Evolutionary conservation across 2,888 invertebrate species (phyloP), one percentile per base, ranked within the genome.

Genomic region (Nemotelus nigrinus): DNA sequence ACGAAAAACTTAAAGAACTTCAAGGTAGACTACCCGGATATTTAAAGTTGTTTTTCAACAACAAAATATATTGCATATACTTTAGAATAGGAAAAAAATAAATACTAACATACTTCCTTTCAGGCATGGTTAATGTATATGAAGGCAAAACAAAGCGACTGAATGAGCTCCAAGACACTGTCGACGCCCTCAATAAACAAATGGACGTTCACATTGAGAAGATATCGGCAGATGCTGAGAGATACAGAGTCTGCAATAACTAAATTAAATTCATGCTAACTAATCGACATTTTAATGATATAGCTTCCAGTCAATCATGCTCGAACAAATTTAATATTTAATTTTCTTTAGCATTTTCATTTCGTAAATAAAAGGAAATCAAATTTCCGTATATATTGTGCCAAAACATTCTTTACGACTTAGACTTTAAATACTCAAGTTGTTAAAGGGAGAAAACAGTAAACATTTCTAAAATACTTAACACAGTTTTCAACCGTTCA

Each of bases 1-100:
- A 91, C 83, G 90, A 89, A 78, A 94, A 94, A 85, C 88, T 93
- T 44, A 92, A 91, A 82, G 92, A 93, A 82, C 88, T 96, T 72
- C 89, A 91, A 83, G 89, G 91, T 86, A 88, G 81, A 70, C 72
- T 25, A 25, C 25, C 25, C 25, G 25, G 25, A 25, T 25, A 25
- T 25, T 25, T 25, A 25, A 50, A 87, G 80, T 65, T 71, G 50
- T 63, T 55, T 41, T 47, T 5, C 44, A 55, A 48, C 1, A 39
- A 43, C 2, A 4, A 5, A 7, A 41, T 10, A 5, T 6, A 4
- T 68, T 10, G 47, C n/a, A 25, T 41, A 3, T 5, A 43, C 25
- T 65, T 5, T 25, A n/a, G 4, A 50, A 39, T 77, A 25, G 25
- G 25, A 25, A 25, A 25, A 25, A 25, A 53, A 58, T 64, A 50